Conservation (phyloP, 2,888 invertebrate genomes). For the Calameuta filiformis region DNA sequence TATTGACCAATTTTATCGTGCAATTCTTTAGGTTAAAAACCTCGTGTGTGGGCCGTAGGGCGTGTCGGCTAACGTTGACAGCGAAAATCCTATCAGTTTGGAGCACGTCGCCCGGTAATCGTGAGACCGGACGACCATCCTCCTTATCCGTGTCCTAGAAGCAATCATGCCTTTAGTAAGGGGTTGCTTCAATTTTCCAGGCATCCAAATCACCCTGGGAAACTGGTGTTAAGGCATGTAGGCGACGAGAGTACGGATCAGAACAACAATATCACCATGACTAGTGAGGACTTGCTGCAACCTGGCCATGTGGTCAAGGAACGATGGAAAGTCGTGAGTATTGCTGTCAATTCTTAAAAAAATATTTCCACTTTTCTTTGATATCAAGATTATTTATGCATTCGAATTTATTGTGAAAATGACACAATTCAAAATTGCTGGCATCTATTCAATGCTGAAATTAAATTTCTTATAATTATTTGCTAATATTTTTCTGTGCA, state of each 20-base stretch:
- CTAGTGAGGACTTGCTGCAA: conserved; percentile 92
- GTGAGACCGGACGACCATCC: not conserved
- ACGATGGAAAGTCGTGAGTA: conserved; percentile 94
- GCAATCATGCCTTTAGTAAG: not conserved
- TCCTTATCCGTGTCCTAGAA: not conserved
- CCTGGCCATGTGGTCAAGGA: conserved; percentile 98
- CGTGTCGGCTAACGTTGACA: conserved; percentile 34
- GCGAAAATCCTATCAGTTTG: not conserved
- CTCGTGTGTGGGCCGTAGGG: conserved; percentile 32
- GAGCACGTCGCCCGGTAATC: not conserved
- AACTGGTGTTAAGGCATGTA: conserved; percentile 60
- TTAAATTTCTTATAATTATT: not conserved
- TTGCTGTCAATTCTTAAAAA: not conserved
- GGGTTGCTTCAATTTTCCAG: conserved; percentile 42
- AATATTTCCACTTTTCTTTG: not conserved
- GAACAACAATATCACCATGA: conserved; percentile 85
- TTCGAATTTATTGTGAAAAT: not conserved
- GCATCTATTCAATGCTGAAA: not conserved
- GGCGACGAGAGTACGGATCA: conserved; percentile 69
- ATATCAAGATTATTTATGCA: not conserved
- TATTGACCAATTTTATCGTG: conserved; percentile 45
- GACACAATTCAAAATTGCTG: not conserved
- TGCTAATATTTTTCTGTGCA: not conserved
- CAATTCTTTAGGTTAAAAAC: conserved; percentile 38
- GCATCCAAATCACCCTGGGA: conserved; percentile 55